A percentile compares a stretch with the other conserved stretches of the same genome.
phyloP scores from a whole-genome alignment of 2,888 invertebrate species.

The Schrankia costaestrigalis region DNA sequence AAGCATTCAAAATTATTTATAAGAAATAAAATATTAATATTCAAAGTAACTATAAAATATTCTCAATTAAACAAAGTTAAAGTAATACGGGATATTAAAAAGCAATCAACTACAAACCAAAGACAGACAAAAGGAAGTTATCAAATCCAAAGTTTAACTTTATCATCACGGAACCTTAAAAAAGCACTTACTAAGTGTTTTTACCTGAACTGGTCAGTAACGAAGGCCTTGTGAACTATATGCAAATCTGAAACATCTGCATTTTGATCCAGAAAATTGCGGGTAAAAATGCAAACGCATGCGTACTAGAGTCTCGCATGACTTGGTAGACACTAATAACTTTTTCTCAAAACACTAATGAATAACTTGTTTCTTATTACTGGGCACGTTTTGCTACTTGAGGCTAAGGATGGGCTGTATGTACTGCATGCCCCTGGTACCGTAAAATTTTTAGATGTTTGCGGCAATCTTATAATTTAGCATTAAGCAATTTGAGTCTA shows the following conservation, averaged over 20 bases:
- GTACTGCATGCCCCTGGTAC: neutral
- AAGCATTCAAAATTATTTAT: too few relatives aligned
- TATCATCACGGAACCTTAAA: neutral
- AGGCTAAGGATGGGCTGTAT: slow-evolving; percentile 15
- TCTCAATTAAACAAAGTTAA: too few relatives aligned
- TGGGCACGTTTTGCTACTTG: slow-evolving; percentile 70
- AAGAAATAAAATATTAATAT: too few relatives aligned
- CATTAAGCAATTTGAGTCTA: slow-evolving; percentile 66
- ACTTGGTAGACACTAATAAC: slow-evolving; percentile 66
- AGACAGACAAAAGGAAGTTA: too few relatives aligned
- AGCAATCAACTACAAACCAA: too few relatives aligned
- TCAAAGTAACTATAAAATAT: too few relatives aligned
- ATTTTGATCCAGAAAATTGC: slow-evolving; percentile 59
- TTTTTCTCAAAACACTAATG: slow-evolving; percentile 78
- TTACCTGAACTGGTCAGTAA: slow-evolving; percentile 26
- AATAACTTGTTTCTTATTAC: slow-evolving; percentile 74
- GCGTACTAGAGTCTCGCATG: slow-evolving; percentile 54
- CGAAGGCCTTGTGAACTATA: slow-evolving; percentile 21
- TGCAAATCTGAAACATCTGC: slow-evolving; percentile 32
- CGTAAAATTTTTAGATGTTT: slow-evolving; percentile 31
- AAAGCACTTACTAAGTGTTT: neutral
- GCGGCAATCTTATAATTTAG: slow-evolving; percentile 60
- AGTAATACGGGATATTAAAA: too few relatives aligned
- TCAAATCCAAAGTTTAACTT: too few relatives aligned
- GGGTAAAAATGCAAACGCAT: slow-evolving; percentile 66